Base-by-base conservation (phyloP, 2,797 vertebrate species). In the Siniperca undulata region DNA sequence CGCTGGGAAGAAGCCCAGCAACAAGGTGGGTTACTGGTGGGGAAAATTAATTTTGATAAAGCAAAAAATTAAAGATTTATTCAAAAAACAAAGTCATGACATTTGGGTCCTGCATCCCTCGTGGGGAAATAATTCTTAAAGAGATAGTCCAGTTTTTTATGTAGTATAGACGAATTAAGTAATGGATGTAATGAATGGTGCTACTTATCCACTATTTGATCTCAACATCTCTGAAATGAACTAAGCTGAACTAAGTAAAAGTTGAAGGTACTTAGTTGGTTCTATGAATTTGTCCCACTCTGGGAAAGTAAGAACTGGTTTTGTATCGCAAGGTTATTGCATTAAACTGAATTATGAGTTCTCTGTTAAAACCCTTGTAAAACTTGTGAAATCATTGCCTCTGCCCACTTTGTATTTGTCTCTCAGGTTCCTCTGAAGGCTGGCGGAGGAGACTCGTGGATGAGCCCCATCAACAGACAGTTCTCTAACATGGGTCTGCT, bases 401-500 rank as follows among this genome's bases (percentile, higher is more conserved):
- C 4, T 64, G 2, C 3, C 75, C 6, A 22, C 2, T 74, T 34
- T 40, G 12, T 61, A 10, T 82, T 61, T 78, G 10, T 71, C 9
- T 77, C 12, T 74, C 80, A 99, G 98, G 97, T 97, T 65, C 90
- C 97, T 74, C 93, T 98, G 77, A 99, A 99, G 95, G 90, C 97
- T 89, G 95, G 96, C 75, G 97, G 95, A 89, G 97, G 88, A 91
- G 98, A 99, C 91, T 97, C 98, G 0, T 99, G 98, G 98, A 98
- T 99, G 95, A 98, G 97, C 91, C 97, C 97, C 80, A 96, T 99
- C 94, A 97, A 97, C 94, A 97, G 98, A 92, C 98, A 99, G 94
- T 98, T 99, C 93, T 98, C 98, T 88, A 98, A 97, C 94, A 99
- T 99, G 97, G 97, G 97, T 85, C 96, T 99, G 86, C 93, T 99